phyloP scores from a whole-genome alignment of 2,113 vertebrate species.

The Protobothrops flavoviridis region DNA sequence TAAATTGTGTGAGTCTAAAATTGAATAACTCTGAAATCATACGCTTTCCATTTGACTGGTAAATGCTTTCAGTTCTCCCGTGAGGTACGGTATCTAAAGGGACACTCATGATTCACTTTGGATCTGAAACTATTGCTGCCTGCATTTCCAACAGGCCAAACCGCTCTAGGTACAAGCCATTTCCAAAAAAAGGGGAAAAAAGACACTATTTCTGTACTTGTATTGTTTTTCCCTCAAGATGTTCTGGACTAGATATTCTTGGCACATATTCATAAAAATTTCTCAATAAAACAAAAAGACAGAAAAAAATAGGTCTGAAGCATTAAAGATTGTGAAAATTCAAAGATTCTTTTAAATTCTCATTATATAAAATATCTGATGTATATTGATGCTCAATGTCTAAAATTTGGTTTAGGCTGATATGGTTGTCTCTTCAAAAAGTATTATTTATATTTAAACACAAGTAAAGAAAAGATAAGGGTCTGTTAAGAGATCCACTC shows the following conservation, averaged over 20 bases:
- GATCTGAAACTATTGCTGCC: too few species aligned
- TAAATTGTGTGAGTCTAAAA: not conserved
- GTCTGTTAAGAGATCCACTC: not conserved
- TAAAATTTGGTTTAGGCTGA: not conserved
- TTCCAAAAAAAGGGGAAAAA: not conserved
- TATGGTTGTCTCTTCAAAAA: not conserved
- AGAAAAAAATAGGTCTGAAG: not conserved
- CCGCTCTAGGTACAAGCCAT: not conserved
- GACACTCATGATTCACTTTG: not conserved
- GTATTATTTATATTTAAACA: not conserved
- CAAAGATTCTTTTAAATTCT: not conserved
- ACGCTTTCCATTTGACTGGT: not conserved
- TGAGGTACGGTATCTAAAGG: not conserved
- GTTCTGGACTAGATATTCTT: not conserved
- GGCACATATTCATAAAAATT: not conserved
- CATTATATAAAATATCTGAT: not conserved
- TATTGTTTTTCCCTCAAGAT: not conserved
- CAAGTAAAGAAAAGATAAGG: not conserved
- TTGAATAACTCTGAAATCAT: conserved; percentile 11
- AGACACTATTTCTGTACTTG: not conserved
- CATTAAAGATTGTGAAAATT: not conserved
- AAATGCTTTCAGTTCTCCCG: conserved; percentile 8
- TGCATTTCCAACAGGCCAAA: not conserved
- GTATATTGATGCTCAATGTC: not conserved
- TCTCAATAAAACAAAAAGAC: not conserved